A percentile compares a stretch with the other conserved stretches of the same genome.
These are phyloP conservation scores for Bugula neritina DNA, from an alignment of 2,888 invertebrate genomes.

Conservation along the genomic window DNA sequence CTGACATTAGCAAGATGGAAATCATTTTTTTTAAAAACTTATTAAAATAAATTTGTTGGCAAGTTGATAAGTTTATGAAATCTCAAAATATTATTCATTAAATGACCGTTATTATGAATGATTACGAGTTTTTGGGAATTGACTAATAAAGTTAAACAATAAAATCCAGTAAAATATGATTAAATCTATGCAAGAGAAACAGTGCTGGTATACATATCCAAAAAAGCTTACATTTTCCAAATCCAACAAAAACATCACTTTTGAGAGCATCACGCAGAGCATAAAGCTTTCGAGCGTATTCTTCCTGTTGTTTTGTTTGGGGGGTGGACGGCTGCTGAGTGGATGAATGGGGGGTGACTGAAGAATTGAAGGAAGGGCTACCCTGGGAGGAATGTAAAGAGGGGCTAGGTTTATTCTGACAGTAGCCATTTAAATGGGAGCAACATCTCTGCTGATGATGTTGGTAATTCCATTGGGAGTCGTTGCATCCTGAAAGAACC, in stretches of 20 bases:
- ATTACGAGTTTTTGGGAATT: too few relatives aligned
- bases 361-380: neutral
- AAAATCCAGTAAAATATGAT: too few relatives aligned
- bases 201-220: too few relatives aligned
- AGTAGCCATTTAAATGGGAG: neutral
- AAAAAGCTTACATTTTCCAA: conserved; percentile 1
- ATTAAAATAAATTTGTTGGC: too few relatives aligned
- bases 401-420: neutral
- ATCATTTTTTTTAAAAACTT: too few relatives aligned
- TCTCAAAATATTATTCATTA: too few relatives aligned
- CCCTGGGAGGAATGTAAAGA: neutral
- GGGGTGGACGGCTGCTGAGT: neutral
- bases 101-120: too few relatives aligned
- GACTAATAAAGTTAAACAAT: too few relatives aligned
- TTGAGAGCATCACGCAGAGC: conserved; percentile 6
- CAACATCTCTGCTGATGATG: neutral
- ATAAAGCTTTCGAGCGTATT: conserved; percentile 8
- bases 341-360: neutral
- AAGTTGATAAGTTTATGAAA: too few relatives aligned
- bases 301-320: conserved; percentile 6
- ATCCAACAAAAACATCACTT: conserved; percentile 21
- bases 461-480: neutral
- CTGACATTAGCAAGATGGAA: too few relatives aligned
- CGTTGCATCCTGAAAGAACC: neutral
- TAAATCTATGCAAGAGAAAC: too few relatives aligned